phyloP scores from a whole-genome alignment of 92 coral and sea anemone genomes.

The Heteractis magnifica region DNA sequence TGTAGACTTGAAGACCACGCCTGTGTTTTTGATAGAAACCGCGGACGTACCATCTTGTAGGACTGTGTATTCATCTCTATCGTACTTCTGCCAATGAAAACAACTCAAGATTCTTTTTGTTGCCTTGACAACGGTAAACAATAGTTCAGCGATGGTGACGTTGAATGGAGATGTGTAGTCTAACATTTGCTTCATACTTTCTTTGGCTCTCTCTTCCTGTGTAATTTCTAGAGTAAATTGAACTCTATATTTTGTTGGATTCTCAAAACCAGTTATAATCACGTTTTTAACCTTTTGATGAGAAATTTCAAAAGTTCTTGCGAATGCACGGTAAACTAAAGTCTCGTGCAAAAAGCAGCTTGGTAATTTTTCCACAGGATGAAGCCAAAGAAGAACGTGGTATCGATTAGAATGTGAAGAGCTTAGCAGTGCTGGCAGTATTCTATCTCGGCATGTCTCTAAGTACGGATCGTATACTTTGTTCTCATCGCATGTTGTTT shows the following conservation, averaged over 20 bases:
- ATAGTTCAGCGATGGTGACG: neutral
- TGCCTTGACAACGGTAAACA: constrained; percentile 31
- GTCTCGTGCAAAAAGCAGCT: neutral
- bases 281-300: neutral
- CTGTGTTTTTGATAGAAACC: constrained; percentile 22
- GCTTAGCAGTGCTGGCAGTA: constrained; percentile 2
- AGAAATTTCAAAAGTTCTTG: neutral
- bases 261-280: neutral
- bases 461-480: constrained; percentile 34
- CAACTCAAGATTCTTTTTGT: constrained; percentile 31
- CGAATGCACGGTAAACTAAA: neutral
- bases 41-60: constrained; percentile 32
- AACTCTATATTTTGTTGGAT: neutral
- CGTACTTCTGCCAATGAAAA: constrained; percentile 28
- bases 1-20: constrained; percentile 17
- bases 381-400: constrained; percentile 40
- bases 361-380: neutral
- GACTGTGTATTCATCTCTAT: constrained; percentile 27
- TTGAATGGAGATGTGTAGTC: constrained; percentile 23
- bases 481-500: neutral
- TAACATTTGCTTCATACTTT: neutral
- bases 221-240: neutral
- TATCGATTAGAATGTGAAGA: constrained; percentile 29
- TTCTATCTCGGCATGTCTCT: constrained; percentile 36
- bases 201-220: neutral